These are phyloP conservation scores for Nebria salina DNA, from an alignment of 2,888 invertebrate genomes.

Conservation along the genomic window DNA sequence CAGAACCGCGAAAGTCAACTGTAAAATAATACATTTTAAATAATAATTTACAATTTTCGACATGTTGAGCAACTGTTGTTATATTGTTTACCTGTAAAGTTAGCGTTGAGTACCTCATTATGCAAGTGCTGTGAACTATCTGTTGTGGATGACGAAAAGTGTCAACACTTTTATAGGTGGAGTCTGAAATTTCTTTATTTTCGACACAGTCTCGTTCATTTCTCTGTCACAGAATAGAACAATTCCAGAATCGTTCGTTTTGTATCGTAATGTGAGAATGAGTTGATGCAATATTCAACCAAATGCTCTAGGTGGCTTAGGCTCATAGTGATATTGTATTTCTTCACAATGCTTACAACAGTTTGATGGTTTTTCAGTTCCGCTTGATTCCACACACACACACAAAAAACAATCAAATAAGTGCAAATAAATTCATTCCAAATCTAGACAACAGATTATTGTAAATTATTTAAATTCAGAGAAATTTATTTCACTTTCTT, in stretches of 20 bases:
- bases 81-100: conserved; percentile 32
- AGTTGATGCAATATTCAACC: conserved; percentile 46
- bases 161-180: conserved; percentile 48
- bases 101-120: conserved; percentile 40
- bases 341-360: conserved; percentile 5
- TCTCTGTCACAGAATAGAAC: conserved; percentile 48
- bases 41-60: background rate
- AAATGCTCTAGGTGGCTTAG: conserved; percentile 8
- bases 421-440: background rate
- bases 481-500: background rate
- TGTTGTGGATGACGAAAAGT: conserved; percentile 25
- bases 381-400: conserved; percentile 7
- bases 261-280: conserved; percentile 9
- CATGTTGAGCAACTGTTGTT: background rate
- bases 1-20: conserved; percentile 38
- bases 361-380: conserved; percentile 7
- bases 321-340: conserved; percentile 13
- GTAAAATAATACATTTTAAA: conserved; percentile 5
- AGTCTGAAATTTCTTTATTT: conserved; percentile 48
- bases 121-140: conserved; percentile 40
- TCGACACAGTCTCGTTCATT: conserved; percentile 49
- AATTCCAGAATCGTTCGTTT: conserved; percentile 48
- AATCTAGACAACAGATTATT: too few relatives aligned
- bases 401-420: conserved; percentile 3
- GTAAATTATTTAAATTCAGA: background rate